These are phyloP conservation scores for Archivesica marissinica DNA, from an alignment of 1,140 invertebrate genomes.

Conservation along the genomic window DNA sequence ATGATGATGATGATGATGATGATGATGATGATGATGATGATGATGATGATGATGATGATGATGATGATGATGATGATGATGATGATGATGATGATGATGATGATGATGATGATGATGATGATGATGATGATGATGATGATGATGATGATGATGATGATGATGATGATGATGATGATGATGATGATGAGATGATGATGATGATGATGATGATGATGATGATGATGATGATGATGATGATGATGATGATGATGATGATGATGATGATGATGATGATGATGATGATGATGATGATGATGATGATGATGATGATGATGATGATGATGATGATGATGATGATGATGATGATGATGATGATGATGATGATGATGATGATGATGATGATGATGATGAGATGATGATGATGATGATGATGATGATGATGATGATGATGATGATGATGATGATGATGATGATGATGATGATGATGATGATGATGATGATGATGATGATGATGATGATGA, in stretches of 20 bases:
- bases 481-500: conserved; percentile 45
- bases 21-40: conserved; percentile 32
- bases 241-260: conserved; percentile 44
- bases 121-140: conserved; percentile 33
- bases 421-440: conserved; percentile 37
- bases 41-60: conserved; percentile 46
- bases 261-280: conserved; percentile 51
- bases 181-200: too few species aligned
- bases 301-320: conserved; percentile 26
- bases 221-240: conserved; percentile 37
- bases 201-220: conserved; percentile 45
- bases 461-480: conserved; percentile 50
- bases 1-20: conserved; percentile 16
- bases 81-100: conserved; percentile 42
- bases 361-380: conserved; percentile 35
- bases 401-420: conserved; percentile 44
- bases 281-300: conserved; percentile 50
- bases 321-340: conserved; percentile 41
- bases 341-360: conserved; percentile 18
- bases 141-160: conserved; percentile 27
- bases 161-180: conserved; percentile 42
- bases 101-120: conserved; percentile 35
- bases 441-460: conserved; percentile 59
- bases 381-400: too few species aligned
- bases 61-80: conserved; percentile 52